These are phyloP conservation scores for Anolis sagrei DNA, from an alignment of 2,113 vertebrate species.

Conservation along the genomic window DNA sequence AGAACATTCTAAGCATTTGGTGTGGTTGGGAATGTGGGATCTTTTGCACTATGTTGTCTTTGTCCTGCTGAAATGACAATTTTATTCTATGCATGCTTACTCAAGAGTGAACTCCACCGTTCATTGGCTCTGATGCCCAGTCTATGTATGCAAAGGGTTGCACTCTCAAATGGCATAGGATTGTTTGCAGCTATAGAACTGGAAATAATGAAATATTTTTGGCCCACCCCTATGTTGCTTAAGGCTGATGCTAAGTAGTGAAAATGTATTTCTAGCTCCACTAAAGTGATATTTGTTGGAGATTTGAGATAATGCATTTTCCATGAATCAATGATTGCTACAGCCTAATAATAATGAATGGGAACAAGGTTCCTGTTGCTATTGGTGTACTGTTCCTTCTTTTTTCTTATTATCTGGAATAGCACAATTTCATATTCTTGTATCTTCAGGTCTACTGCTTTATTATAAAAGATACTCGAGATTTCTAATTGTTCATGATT, in stretches of 20 bases:
- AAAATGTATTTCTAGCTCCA: too few relatives aligned
- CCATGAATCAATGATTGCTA: not conserved
- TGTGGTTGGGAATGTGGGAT: not conserved
- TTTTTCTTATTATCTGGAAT: too few relatives aligned
- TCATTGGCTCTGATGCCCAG: not conserved
- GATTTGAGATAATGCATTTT: not conserved
- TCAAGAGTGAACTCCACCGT: not conserved
- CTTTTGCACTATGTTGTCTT: not conserved
- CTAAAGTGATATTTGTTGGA: too few relatives aligned
- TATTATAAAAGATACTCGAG: not conserved
- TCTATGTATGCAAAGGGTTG: not conserved
- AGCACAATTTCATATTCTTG: not conserved
- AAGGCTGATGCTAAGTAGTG: too few relatives aligned
- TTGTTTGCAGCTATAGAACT: too few relatives aligned
- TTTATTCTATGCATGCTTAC: not conserved
- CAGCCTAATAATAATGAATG: not conserved
- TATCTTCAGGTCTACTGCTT: not conserved
- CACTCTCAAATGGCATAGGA: not conserved
- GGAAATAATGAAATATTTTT: too few relatives aligned
- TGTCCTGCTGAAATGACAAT: not conserved
- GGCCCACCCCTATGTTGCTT: too few relatives aligned
- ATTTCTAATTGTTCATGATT: not conserved
- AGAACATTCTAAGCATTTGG: not conserved
- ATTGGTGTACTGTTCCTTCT: conserved; percentile 8
- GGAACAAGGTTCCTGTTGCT: not conserved